Base-by-base conservation (phyloP, 2,888 invertebrate genomes). In the Theretra japonica region DNA sequence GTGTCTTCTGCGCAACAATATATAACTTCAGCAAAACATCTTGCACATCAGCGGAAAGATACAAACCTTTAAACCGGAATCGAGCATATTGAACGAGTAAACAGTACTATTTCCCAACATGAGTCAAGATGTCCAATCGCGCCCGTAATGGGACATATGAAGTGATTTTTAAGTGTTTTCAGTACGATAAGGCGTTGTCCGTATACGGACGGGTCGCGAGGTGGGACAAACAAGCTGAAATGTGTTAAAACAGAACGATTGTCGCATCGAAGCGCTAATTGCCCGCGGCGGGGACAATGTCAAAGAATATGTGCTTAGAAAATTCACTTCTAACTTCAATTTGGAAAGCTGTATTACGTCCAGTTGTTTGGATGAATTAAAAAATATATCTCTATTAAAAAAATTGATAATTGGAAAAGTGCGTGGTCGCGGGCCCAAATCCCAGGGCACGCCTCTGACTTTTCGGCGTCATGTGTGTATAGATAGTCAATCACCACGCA, bases 181-280 rank as follows among this genome's bases (percentile, higher is more conserved):
- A 53, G 53, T 53, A 17, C 6, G 19, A n/a, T 53, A n/a, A 53
- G 53, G 53, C n/a, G n/a, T 6, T 17, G 53, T 53, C 53, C n/a
- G n/a, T 53, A 53, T n/a, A n/a, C 6, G 50, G 19, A 8, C 41
- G 41, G 41, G 41, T 41, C 53, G 58, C 17, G 25, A 25, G 0
- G n/a, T n/a, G 8, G 15, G 15, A 65, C 41, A 65, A 48, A 65
- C 48, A 48, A 59, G 15, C 30, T 19, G 41, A 48, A 48, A 65
- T 65, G 65, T 65, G 65, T 65, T 65, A 65, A 65, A 65, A 65
- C 65, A 65, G 33, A 21, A 21, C 21, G 17, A 48, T 48, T 65
- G 65, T 65, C 65, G 17, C 65, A 6, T 65, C 23, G 5, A 21
- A 4, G 23, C 21, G 65, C 23, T 65, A 65, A 65, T 65, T 21